Evolutionary conservation across 2,113 vertebrate species (phyloP).

Genomic region (Castor canadensis): DNA sequence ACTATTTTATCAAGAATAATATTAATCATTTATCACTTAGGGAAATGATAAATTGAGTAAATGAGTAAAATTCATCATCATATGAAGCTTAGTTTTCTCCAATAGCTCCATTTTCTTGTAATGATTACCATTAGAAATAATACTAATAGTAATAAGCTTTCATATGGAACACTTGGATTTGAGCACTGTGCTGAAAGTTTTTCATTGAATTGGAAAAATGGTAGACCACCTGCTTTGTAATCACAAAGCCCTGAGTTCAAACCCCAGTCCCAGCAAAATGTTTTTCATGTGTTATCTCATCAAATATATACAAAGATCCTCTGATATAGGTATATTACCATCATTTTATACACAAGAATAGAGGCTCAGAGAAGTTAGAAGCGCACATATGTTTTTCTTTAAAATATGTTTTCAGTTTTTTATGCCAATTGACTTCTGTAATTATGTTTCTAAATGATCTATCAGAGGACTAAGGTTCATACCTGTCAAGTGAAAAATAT

Average conservation of each 20-base stretch:
- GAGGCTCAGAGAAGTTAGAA: not conserved
- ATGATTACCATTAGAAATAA: not conserved
- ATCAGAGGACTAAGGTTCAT: not conserved
- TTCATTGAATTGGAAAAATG: too few species aligned
- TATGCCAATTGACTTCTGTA: conserved; percentile 3
- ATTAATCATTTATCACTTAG: not conserved
- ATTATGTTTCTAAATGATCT: not conserved
- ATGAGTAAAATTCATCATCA: not conserved
- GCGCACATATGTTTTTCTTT: not conserved
- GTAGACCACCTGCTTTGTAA: too few species aligned
- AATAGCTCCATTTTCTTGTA: not conserved
- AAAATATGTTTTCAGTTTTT: not conserved
- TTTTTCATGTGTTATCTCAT: not conserved
- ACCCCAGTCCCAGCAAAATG: too few species aligned
- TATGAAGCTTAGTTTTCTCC: not conserved
- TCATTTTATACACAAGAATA: not conserved
- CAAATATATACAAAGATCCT: not conserved
- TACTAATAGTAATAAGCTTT: not conserved
- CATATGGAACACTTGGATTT: not conserved
- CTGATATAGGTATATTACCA: not conserved
- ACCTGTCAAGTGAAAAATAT: not conserved
- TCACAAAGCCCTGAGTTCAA: too few species aligned
- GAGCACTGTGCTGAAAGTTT: not conserved
- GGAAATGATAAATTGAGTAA: not conserved
- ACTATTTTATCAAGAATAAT: not conserved